phyloP scores from a whole-genome alignment of 2,888 invertebrate genomes.

The Pegoplata infirma region DNA sequence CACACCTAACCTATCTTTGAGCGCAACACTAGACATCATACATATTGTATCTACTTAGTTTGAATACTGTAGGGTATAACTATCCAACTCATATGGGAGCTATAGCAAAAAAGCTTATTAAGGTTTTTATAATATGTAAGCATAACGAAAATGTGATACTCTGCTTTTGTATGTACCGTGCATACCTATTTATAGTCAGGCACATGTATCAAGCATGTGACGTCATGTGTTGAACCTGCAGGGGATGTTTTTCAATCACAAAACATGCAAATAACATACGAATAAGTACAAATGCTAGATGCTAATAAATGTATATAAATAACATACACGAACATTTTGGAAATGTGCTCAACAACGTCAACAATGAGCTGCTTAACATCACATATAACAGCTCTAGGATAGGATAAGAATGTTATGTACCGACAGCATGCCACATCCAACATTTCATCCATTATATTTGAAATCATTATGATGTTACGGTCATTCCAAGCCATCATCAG shows the following conservation, averaged over 20 bases:
- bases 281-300: too few relatives aligned
- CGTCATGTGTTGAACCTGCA: conserved; percentile 41
- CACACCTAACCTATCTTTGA: too few relatives aligned
- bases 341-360: conserved; percentile 5
- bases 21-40: too few relatives aligned
- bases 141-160: conserved; percentile 4
- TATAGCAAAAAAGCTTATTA: not conserved
- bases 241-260: conserved; percentile 41
- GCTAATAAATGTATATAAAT: too few relatives aligned
- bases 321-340: not conserved
- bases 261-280: conserved; percentile 14
- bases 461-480: conserved; percentile 19
- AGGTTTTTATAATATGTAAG: not conserved
- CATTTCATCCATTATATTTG: not conserved
- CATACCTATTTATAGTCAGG: conserved; percentile 21
- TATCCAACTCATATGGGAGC: not conserved
- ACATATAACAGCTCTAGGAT: conserved; percentile 31
- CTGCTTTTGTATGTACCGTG: too few relatives aligned
- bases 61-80: too few relatives aligned
- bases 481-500: not conserved
- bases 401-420: conserved; percentile 6
- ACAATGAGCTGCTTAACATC: conserved; percentile 40
- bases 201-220: conserved; percentile 54
- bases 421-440: conserved; percentile 2
- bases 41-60: too few relatives aligned